Base-by-base conservation (phyloP, 2,113 vertebrate genomes). In the Poecilia latipinna region DNA sequence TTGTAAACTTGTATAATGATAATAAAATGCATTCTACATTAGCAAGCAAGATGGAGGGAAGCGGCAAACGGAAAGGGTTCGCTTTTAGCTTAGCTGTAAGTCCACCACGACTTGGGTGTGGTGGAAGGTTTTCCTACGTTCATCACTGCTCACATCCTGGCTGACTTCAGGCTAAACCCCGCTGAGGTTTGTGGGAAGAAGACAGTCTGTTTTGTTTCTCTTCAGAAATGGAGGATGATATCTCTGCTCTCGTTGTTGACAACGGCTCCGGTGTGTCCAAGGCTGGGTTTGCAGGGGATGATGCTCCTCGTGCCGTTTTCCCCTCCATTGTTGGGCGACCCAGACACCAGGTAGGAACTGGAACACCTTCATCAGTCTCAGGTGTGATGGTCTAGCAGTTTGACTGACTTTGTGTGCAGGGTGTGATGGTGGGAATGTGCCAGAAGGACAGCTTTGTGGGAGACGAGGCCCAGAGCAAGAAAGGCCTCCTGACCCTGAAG, bases 381-480 rank as follows among this genome's bases (percentile, higher is more conserved):
- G 44, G 48, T 3, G 51, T 57, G 24, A 8, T 0, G 22, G 24
- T 8, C 7, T 7, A 2, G 5, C 4, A 19, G 51, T 8, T 1
- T 57, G 51, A 57, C 8, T 57, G 8, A 10, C 29, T 29, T 10
- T 57, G 44, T 57, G 22, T 57, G 51, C 51, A 57, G 51, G 51
- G 51, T 57, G 51, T 57, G 51, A 57, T 57, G 51, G 51, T 57
- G 51, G 51, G 24, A 4, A 71, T 71, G 69, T 33, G 57, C 15
- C 54, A 72, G 61, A 72, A 63, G 37, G 60, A 72, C 61, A 29
- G 24, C 26, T 72, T 48, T 19, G 37, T 72, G 60, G 70, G 70
- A 8, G 37, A 72, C 15, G 61, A 63, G 26, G 70, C 70, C 44
- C 70, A 63, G 37, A 44, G 37, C 37, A 72, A 63, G 60, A 72